A percentile compares a stretch with the other conserved stretches of the same genome.
Evolutionary conservation across 2,888 invertebrate species (phyloP).

Genomic region (Allolobophora icterica): DNA sequence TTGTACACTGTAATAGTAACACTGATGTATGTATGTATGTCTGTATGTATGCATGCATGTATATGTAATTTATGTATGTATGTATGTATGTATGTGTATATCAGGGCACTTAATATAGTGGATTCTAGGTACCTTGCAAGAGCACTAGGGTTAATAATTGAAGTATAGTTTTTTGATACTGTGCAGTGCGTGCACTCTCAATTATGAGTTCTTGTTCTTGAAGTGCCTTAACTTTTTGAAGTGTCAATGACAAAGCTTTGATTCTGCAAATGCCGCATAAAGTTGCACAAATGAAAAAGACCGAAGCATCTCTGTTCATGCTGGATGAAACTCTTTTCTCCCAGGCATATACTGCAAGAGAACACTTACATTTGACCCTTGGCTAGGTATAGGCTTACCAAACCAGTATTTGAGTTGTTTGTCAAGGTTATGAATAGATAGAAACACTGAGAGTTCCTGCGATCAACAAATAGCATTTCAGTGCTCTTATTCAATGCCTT

Average conservation of each 20-base stretch:
- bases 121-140: background rate
- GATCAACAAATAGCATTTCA: background rate
- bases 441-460: background rate
- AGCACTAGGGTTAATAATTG: background rate
- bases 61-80: background rate
- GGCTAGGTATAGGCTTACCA: background rate
- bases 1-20: background rate
- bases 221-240: background rate
- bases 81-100: background rate
- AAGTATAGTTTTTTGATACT: background rate
- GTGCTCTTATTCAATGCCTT: no score
- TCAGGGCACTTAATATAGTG: no score
- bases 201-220: background rate
- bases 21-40: background rate
- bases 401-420: background rate
- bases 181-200: background rate
- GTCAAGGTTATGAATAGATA: background rate
- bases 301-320: no score
- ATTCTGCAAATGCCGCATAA: background rate
- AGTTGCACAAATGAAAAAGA: background rate
- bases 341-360: no score
- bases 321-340: no score
- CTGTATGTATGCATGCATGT: slow-evolving; percentile 2
- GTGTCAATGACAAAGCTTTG: background rate
- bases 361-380: background rate